Conservation (phyloP, 2,888 invertebrate species). For the Aspidiotus rigidus region DNA sequence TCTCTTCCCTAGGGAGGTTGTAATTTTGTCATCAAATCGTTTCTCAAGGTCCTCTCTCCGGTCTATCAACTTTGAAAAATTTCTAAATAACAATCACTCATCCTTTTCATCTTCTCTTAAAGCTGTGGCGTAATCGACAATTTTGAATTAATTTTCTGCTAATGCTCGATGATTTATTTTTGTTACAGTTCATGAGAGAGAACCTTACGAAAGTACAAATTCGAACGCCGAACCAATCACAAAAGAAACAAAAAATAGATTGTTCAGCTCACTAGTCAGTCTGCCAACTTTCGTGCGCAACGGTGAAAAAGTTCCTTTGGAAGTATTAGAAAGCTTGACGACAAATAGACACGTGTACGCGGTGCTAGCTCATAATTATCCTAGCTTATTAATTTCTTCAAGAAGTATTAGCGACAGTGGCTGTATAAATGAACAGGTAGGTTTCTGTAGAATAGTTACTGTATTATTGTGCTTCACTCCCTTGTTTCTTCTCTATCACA, state of each 20-base stretch:
- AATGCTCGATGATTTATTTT: neutral
- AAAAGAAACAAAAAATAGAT: slow-evolving; percentile 45
- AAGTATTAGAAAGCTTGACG: slow-evolving; percentile 47
- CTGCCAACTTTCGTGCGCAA: slow-evolving; percentile 73
- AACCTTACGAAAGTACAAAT: slow-evolving; percentile 38
- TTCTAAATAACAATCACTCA: too few relatives aligned
- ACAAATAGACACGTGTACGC: slow-evolving; percentile 45
- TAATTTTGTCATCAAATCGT: too few relatives aligned
- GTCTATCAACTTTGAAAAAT: too few relatives aligned
- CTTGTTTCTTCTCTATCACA: too few relatives aligned
- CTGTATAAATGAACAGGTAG: slow-evolving; percentile 45
- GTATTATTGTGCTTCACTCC: too few relatives aligned
- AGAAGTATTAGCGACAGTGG: slow-evolving; percentile 63
- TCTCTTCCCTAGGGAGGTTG: too few relatives aligned
- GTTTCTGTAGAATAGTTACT: too few relatives aligned
- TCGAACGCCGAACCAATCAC: slow-evolving; percentile 37
- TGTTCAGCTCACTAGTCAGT: slow-evolving; percentile 71
- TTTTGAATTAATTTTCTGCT: too few relatives aligned
- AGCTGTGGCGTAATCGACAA: too few relatives aligned
- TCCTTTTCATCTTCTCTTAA: too few relatives aligned
- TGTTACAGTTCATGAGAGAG: slow-evolving; percentile 17
- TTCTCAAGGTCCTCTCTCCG: too few relatives aligned
- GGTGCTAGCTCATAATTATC: slow-evolving; percentile 64
- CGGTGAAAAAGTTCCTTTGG: slow-evolving; percentile 65
- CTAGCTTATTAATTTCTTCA: slow-evolving; percentile 60